Base-by-base conservation (phyloP, 2,888 invertebrate species). In the Adineta ricciae region DNA sequence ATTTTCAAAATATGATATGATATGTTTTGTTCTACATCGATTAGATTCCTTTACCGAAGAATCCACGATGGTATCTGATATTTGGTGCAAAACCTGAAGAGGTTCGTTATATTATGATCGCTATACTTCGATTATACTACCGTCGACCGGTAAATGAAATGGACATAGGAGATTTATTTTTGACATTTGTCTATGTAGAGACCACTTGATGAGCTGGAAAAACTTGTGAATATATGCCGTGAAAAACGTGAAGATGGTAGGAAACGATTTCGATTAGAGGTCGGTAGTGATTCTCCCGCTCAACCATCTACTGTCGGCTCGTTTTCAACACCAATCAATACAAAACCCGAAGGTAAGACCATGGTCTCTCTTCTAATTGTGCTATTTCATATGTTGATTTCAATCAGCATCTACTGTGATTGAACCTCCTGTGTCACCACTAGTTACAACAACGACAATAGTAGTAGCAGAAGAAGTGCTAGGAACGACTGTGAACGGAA, bases 61-160 rank as follows among this genome's bases (percentile, higher is more conserved):
- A 93, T 88, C 97, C 97, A 0, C 93, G 95, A 0, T 98, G 97
- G 97, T 97, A 93, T 90, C 92, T 93, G 0, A 91, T 97, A 7
- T 97, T 97, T 89, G 94, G 94, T 89, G 95, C 95, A 0, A 92
- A 93, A 0, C 95, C 96, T 91, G 93, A 93, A 50, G 93, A 95
- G 87, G 94, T 98, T 4, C 92, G 94, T 84, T 95, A 95, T 88
- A 95, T 97, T 84, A 94, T 94, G 88, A 91, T 93, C 83, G 93
- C 94, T 82, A 95, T 97, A 87, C 92, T 97, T 86, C 93, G 94
- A 87, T 92, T 97, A 0, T 98, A 97, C 38, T 32, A 36, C 14
- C 84, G 84, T 83, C 84, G 84, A 84, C 84, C 84, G 27, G 86
- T 86, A 84, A 52, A 2, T n/a, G n/a, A n/a, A n/a, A n/a, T n/a